Evolutionary conservation across 2,113 vertebrate species (phyloP).

Genomic region (Tychaedon coryphoeus): DNA sequence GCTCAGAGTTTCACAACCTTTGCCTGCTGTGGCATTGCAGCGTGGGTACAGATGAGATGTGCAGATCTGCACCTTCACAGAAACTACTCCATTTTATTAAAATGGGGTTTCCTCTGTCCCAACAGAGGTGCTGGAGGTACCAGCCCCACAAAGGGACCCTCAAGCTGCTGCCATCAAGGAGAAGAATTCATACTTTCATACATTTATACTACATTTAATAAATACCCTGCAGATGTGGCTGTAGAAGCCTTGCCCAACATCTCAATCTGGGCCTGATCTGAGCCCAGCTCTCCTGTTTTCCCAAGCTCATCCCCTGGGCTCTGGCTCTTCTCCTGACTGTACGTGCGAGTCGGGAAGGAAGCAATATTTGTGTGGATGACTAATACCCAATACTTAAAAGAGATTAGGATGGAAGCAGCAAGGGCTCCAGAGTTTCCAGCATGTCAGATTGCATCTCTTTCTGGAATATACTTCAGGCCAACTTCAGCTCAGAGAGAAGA

Average conservation of each 20-base stretch:
- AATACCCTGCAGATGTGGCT: neutral
- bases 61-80: neutral
- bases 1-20: neutral
- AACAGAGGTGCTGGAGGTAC: neutral
- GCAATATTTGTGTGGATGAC: slow-evolving; percentile 13
- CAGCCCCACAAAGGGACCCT: neutral
- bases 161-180: neutral
- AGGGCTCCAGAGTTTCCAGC: neutral
- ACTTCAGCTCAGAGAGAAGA: neutral
- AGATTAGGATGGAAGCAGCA: slow-evolving; percentile 19
- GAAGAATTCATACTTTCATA: neutral
- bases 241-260: neutral
- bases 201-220: neutral
- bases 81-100: rapidly evolving
- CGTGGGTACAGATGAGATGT: neutral
- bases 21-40: neutral
- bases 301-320: neutral
- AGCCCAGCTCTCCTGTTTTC: neutral
- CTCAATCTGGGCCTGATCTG: neutral
- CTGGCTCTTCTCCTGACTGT: neutral
- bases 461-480: neutral
- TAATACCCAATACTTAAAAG: slow-evolving; percentile 13
- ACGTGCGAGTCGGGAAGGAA: neutral
- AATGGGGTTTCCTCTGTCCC: neutral
- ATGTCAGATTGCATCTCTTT: neutral